Evolutionary conservation across 2,113 vertebrate genomes (phyloP).

Genomic region (Suricata suricatta): DNA sequence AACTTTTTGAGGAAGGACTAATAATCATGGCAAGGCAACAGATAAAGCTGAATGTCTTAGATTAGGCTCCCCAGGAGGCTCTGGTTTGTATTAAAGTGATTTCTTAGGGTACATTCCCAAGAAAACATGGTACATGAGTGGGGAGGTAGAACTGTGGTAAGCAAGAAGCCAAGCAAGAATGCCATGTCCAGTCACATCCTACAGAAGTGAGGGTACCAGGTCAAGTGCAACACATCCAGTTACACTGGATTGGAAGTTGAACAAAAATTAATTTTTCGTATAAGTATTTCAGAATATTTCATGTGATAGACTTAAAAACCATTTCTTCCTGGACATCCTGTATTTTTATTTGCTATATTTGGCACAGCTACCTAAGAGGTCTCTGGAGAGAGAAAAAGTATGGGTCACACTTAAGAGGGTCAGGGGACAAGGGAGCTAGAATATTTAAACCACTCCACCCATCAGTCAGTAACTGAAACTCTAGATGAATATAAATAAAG

Average conservation of each 20-base stretch:
- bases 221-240: background rate
- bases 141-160: background rate
- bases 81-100: background rate
- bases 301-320: background rate
- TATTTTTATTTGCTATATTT: background rate
- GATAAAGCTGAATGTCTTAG: background rate
- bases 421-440: background rate
- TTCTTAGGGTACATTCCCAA: background rate
- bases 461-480: background rate
- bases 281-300: background rate
- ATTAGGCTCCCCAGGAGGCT: background rate
- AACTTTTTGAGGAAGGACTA: background rate
- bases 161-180: background rate
- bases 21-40: background rate
- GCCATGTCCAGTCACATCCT: background rate
- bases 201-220: fast-evolving
- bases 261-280: background rate
- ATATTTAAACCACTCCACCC: background rate
- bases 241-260: background rate
- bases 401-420: background rate
- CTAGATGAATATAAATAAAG: background rate
- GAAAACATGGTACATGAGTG: background rate
- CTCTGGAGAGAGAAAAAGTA: background rate
- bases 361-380: background rate
- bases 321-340: background rate